phyloP scores from a whole-genome alignment of 2,888 invertebrate species.

The Drosophila infuscata region DNA sequence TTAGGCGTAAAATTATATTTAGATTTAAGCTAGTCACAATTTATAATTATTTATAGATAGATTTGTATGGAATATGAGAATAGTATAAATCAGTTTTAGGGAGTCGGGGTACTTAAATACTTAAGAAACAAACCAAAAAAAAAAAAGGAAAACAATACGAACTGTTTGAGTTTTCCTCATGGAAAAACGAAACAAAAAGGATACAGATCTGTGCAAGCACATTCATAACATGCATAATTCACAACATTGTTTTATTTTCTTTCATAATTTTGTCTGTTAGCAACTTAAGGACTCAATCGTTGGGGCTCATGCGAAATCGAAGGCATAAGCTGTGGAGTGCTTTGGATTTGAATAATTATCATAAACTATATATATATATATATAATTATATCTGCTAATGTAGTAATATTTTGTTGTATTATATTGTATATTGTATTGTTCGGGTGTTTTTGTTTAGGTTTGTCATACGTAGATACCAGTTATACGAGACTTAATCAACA shows the following conservation, averaged over 20 bases:
- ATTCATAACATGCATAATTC: constrained; percentile 2
- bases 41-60: constrained; percentile 26
- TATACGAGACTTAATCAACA: constrained; percentile 63
- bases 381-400: constrained; percentile 27
- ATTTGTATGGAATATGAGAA: constrained; percentile 23
- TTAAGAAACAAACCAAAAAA: not conserved
- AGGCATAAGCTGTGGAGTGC: constrained; percentile 35
- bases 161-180: not conserved
- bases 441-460: constrained; percentile 21
- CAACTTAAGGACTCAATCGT: constrained; percentile 42
- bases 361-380: constrained; percentile 19
- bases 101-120: constrained; percentile 16
- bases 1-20: constrained; percentile 62
- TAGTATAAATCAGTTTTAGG: constrained; percentile 17
- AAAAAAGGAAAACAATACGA: constrained; percentile 13
- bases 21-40: constrained; percentile 47
- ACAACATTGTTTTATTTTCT: constrained; percentile 12
- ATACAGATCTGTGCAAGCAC: constrained; percentile 35
- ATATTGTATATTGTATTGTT: constrained; percentile 33
- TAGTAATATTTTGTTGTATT: constrained; percentile 6
- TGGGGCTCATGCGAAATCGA: constrained; percentile 39
- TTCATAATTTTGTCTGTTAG: constrained; percentile 18
- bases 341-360: constrained; percentile 27
- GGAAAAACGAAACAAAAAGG: constrained; percentile 11
- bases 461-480: constrained; percentile 44